These are phyloP conservation scores for Andrena hattorfiana DNA, from an alignment of 2,888 invertebrate genomes.

Conservation along the genomic window DNA sequence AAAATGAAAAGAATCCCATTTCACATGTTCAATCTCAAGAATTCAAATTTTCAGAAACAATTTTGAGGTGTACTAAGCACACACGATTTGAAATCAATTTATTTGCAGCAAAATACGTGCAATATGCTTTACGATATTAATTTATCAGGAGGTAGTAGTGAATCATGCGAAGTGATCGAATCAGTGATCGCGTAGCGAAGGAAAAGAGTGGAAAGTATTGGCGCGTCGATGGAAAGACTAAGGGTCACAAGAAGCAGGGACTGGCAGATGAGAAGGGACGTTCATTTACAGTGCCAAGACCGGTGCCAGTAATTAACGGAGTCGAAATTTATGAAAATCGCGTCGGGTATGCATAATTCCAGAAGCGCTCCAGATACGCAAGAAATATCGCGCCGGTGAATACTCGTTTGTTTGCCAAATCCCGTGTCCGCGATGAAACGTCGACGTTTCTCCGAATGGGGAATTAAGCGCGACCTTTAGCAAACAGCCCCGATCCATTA, in stretches of 20 bases:
- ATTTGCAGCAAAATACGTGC: no score
- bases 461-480: constrained; percentile 7
- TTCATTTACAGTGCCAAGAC: constrained; percentile 23
- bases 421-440: constrained; percentile 8
- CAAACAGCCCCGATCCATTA: constrained; percentile 9
- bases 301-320: constrained; percentile 38
- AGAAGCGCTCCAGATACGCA: constrained; percentile 28
- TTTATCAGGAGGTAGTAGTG: no score
- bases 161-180: neutral
- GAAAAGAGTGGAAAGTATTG: no score
- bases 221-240: no score
- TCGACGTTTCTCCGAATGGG: constrained; percentile 13
- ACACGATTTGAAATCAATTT: no score
- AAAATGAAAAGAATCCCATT: no score
- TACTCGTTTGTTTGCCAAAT: constrained; percentile 34
- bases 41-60: no score
- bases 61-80: no score
- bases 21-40: no score
- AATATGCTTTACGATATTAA: no score
- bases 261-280: neutral
- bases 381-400: constrained; percentile 31
- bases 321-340: constrained; percentile 36
- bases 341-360: constrained; percentile 15
- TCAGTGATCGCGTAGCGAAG: neutral
- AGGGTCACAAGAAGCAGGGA: neutral